Evolutionary conservation across 1,140 invertebrate species (phyloP).

Genomic region (Bilobella aurantiaca): DNA sequence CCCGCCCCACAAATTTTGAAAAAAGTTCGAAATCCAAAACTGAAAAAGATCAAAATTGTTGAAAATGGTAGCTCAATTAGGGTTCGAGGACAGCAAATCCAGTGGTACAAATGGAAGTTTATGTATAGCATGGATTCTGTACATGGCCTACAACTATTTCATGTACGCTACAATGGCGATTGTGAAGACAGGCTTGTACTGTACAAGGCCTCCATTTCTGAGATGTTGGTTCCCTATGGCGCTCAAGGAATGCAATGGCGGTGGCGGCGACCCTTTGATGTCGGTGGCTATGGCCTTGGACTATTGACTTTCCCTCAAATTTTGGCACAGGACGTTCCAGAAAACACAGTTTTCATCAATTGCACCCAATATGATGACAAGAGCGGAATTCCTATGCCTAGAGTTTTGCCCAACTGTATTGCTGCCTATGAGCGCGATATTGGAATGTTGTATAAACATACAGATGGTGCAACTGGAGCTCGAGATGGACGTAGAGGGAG

Average conservation of each 20-base stretch:
- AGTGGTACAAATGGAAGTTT: slow-evolving; percentile 6
- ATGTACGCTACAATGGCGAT: neutral
- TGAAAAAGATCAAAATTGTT: neutral
- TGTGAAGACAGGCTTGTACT: neutral
- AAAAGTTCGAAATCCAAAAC: neutral
- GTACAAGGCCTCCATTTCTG: neutral
- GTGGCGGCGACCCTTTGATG: neutral
- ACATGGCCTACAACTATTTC: neutral
- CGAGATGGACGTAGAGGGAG: neutral
- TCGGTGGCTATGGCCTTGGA: neutral
- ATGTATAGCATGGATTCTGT: neutral
- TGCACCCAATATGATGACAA: neutral
- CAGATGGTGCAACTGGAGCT: neutral
- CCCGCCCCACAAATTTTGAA: neutral
- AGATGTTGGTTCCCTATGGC: slow-evolving; percentile 1
- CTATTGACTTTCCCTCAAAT: neutral
- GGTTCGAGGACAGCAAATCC: neutral
- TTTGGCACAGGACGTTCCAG: neutral
- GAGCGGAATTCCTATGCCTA: neutral
- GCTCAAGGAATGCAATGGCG: slow-evolving; percentile 1
- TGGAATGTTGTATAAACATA: neutral
- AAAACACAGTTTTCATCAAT: neutral
- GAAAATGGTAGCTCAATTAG: slow-evolving; percentile 1
- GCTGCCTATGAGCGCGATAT: neutral
- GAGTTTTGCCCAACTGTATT: neutral